These are phyloP conservation scores for Lepus townsendii DNA, from an alignment of 2,797 vertebrate species.

Conservation along the genomic window DNA sequence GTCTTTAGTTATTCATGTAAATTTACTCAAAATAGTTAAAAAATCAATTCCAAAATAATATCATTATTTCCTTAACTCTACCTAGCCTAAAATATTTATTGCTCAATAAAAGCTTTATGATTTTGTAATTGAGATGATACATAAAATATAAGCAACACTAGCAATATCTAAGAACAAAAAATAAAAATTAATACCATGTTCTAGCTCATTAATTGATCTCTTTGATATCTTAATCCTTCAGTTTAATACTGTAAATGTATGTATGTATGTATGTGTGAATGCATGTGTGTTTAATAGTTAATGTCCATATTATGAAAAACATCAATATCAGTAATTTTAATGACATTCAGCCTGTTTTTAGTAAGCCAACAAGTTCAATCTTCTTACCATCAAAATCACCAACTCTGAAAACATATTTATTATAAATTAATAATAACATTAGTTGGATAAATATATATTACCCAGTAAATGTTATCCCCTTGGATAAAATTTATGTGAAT, in stretches of 20 bases:
- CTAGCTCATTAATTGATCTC: constrained; percentile 36
- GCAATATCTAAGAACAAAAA: constrained; percentile 63
- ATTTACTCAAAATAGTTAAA: constrained; percentile 43
- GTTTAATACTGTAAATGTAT: not conserved
- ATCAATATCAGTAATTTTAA: constrained; percentile 9
- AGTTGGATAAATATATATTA: constrained; percentile 23
- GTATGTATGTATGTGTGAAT: not conserved
- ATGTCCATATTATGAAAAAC: constrained; percentile 48
- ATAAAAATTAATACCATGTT: constrained; percentile 45
- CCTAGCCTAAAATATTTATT: constrained; percentile 64
- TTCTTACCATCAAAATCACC: not conserved
- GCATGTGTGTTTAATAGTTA: constrained; percentile 56
- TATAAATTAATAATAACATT: constrained; percentile 42
- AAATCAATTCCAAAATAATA: constrained; percentile 29
- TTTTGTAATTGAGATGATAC: constrained; percentile 60
- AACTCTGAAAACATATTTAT: constrained; percentile 17
- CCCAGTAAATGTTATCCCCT: not conserved
- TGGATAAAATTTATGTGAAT: constrained; percentile 29
- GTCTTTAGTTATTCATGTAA: constrained; percentile 19
- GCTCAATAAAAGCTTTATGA: constrained; percentile 54
- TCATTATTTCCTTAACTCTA: constrained; percentile 44
- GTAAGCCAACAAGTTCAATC: not conserved
- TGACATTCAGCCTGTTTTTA: not conserved
- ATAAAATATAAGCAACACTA: constrained; percentile 37
- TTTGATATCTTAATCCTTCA: constrained; percentile 15